These are phyloP conservation scores for Microplitis mediator DNA, from an alignment of 1,140 invertebrate genomes.

Conservation along the genomic window DNA sequence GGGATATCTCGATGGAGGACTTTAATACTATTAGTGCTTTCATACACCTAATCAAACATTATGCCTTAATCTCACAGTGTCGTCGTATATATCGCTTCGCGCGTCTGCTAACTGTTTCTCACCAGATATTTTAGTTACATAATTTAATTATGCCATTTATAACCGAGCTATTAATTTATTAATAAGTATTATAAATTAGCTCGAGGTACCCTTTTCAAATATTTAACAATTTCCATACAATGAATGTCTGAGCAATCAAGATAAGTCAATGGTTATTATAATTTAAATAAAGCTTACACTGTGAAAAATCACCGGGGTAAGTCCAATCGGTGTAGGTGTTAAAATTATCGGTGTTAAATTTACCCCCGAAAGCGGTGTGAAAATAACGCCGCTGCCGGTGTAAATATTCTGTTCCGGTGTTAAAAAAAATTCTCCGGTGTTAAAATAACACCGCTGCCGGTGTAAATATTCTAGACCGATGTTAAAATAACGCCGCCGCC, in stretches of 20 bases:
- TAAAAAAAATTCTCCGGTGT: no score
- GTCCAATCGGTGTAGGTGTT: no score
- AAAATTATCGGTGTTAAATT: no score
- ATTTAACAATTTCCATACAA: not conserved
- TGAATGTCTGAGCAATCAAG: not conserved
- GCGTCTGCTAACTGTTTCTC: slow-evolving; percentile 7
- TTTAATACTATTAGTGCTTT: slow-evolving; percentile 23
- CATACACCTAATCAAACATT: slow-evolving; percentile 21
- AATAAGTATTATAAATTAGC: not conserved
- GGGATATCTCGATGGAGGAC: slow-evolving; percentile 23
- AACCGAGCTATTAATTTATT: not conserved
- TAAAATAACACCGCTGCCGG: no score
- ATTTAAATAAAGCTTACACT: no score
- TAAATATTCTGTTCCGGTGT: no score
- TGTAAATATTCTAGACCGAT: no score
- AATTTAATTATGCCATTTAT: slow-evolving; percentile 3
- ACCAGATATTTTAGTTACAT: not conserved
- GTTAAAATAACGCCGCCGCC: no score
- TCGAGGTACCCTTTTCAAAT: not conserved
- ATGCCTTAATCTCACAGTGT: slow-evolving; percentile 10
- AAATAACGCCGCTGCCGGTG: no score
- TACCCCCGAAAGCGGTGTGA: no score
- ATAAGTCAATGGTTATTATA: no score
- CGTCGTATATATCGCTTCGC: not conserved
- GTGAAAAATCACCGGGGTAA: no score